These are phyloP conservation scores for Chirona hameri DNA, from an alignment of 2,888 invertebrate genomes.

Conservation along the genomic window DNA sequence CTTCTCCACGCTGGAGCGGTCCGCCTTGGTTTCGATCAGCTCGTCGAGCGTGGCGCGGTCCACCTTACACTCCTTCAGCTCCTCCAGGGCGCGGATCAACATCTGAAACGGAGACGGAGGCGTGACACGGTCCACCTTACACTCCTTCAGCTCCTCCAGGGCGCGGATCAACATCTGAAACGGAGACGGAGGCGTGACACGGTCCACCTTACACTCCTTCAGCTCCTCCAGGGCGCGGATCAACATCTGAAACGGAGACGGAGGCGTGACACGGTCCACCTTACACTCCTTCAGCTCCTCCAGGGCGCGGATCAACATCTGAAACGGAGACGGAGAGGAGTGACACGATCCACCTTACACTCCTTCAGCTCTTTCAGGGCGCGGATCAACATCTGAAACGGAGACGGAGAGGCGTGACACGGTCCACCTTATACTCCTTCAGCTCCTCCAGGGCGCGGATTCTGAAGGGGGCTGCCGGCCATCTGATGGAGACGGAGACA, in stretches of 20 bases:
- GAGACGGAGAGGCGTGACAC: background rate
- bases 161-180: too few species aligned
- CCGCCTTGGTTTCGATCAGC: constrained; percentile 29
- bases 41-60: constrained; percentile 28
- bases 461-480: too few species aligned
- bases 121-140: too few species aligned
- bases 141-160: too few species aligned
- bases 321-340: too few species aligned
- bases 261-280: constrained; percentile 4
- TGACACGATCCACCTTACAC: constrained; percentile 12
- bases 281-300: constrained; percentile 25
- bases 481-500: too few species aligned
- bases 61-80: constrained; percentile 22
- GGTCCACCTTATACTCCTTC: too few species aligned
- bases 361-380: constrained; percentile 23
- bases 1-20: constrained; percentile 26
- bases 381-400: constrained; percentile 9
- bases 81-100: constrained; percentile 28
- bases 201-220: too few species aligned
- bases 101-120: background rate
- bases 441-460: too few species aligned
- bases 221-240: too few species aligned
- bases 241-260: background rate
- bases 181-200: too few species aligned
- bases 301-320: constrained; percentile 28